phyloP scores from a whole-genome alignment of 1,140 invertebrate genomes.

The Danaus plexippus region DNA sequence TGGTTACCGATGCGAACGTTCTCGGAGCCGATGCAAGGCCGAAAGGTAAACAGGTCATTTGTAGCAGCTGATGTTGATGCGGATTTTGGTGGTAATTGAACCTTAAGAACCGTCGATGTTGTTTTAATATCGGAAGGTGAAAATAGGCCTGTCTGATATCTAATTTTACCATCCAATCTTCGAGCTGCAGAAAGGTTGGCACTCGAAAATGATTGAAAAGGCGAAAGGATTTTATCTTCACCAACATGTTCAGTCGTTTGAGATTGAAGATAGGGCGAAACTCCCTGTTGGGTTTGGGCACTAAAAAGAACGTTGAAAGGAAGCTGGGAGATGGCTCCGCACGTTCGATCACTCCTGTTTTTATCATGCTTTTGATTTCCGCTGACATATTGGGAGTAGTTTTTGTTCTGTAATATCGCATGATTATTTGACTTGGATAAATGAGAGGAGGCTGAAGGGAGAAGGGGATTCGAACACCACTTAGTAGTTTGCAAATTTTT shows the following conservation, averaged over 20 bases:
- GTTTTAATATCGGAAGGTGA: slow-evolving; percentile 8
- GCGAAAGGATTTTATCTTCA: slow-evolving; percentile 10
- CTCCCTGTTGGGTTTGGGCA: slow-evolving; percentile 11
- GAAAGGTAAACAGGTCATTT: slow-evolving; percentile 15
- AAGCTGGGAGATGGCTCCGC: slow-evolving; percentile 5
- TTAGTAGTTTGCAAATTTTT: slow-evolving; percentile 16
- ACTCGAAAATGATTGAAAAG: slow-evolving; percentile 8
- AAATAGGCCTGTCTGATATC: slow-evolving; percentile 18
- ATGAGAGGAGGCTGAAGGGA: slow-evolving; percentile 13
- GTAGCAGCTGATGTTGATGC: background rate
- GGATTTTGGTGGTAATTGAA: slow-evolving; percentile 7
- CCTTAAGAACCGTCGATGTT: slow-evolving; percentile 10
- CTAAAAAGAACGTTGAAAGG: slow-evolving; percentile 10
- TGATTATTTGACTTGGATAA: slow-evolving; percentile 3
- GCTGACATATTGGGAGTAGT: slow-evolving; percentile 1
- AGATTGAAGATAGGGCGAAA: slow-evolving; percentile 13
- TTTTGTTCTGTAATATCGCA: slow-evolving; percentile 11
- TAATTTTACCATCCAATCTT: slow-evolving; percentile 21
- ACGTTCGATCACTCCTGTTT: slow-evolving; percentile 1
- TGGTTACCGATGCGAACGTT: slow-evolving; percentile 17
- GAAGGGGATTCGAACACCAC: slow-evolving; percentile 14
- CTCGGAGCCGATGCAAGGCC: slow-evolving; percentile 14
- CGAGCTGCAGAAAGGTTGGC: slow-evolving; percentile 14
- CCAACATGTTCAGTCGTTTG: slow-evolving; percentile 12
- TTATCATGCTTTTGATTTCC: slow-evolving; percentile 13